Percentiles rank a stretch among this genome's conserved stretches.
Conservation (phyloP, 2,113 vertebrate genomes). For the Notarius lentiginosus region DNA sequence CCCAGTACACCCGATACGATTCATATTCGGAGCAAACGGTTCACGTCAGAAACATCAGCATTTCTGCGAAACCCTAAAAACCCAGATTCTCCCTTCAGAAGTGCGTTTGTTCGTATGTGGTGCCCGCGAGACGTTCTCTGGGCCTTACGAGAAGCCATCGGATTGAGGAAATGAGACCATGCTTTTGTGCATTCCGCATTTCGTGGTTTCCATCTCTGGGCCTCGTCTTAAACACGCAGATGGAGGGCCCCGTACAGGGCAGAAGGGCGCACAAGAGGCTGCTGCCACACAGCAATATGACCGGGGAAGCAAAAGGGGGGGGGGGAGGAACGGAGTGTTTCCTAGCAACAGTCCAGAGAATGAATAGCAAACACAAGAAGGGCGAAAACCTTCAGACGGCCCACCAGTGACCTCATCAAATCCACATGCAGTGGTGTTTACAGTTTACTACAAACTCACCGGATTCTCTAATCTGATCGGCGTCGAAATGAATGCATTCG, state of each 20-base stretch:
- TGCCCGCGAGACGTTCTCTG: not conserved
- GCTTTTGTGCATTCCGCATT: conserved; percentile 11
- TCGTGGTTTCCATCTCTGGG: not conserved
- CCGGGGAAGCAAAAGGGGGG: not conserved
- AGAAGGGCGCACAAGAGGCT: not conserved
- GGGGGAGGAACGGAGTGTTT: conserved; percentile 14
- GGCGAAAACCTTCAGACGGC: not conserved
- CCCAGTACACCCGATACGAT: not conserved
- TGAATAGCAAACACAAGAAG: not conserved
- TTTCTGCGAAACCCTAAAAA: not conserved
- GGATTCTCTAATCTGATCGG: not conserved
- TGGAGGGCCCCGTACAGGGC: conserved; percentile 22
- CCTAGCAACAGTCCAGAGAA: conserved; percentile 46
- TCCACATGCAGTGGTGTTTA: not conserved
- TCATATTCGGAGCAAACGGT: not conserved
- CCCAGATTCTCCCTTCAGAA: not conserved
- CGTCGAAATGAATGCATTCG: not conserved
- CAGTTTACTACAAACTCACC: too few species aligned
- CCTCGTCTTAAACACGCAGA: conserved; percentile 14
- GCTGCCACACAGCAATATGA: not conserved
- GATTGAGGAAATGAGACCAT: not conserved
- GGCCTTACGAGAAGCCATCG: not conserved
- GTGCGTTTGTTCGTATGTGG: too few species aligned
- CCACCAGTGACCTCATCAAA: not conserved
- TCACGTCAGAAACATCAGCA: too few species aligned